A percentile compares a stretch with the other conserved stretches of the same genome.
These are phyloP conservation scores for Entomobrya proxima DNA, from an alignment of 2,888 invertebrate species.

Conservation along the genomic window DNA sequence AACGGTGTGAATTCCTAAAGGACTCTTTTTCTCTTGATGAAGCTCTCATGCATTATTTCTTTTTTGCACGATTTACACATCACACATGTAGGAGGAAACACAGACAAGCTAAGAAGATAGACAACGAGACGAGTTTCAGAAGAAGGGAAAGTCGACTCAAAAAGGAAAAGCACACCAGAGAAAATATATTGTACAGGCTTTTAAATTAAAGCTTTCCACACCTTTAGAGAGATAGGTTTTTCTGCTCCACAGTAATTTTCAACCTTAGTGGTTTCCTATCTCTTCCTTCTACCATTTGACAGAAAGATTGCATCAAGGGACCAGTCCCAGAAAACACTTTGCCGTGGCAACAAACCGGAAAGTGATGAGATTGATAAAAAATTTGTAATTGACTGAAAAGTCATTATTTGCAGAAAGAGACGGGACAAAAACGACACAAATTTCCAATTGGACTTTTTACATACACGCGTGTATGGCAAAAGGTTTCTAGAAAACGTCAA, in stretches of 20 bases:
- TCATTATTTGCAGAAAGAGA: not conserved
- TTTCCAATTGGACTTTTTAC: too few species aligned
- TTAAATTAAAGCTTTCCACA: not conserved
- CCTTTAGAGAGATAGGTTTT: not conserved
- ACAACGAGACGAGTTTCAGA: not conserved
- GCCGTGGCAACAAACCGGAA: too few species aligned
- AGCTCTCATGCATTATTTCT: constrained; percentile 59
- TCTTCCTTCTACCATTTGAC: too few species aligned
- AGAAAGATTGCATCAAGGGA: too few species aligned
- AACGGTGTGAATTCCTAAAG: constrained; percentile 52
- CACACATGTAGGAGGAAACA: not conserved
- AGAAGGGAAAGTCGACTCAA: too few species aligned
- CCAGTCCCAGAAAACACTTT: too few species aligned
- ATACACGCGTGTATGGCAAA: too few species aligned
- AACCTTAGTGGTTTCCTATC: too few species aligned
- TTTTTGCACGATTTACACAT: constrained; percentile 37
- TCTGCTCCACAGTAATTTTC: too few species aligned
- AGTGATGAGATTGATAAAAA: not conserved
- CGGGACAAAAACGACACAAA: too few species aligned
- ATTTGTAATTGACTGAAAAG: not conserved
- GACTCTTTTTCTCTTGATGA: constrained; percentile 61
- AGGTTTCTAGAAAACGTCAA: too few species aligned
- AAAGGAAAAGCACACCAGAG: not conserved
- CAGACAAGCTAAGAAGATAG: not conserved
- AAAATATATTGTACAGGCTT: too few species aligned